phyloP scores from a whole-genome alignment of 2,113 vertebrate genomes.

The Osmerus eperlanus region DNA sequence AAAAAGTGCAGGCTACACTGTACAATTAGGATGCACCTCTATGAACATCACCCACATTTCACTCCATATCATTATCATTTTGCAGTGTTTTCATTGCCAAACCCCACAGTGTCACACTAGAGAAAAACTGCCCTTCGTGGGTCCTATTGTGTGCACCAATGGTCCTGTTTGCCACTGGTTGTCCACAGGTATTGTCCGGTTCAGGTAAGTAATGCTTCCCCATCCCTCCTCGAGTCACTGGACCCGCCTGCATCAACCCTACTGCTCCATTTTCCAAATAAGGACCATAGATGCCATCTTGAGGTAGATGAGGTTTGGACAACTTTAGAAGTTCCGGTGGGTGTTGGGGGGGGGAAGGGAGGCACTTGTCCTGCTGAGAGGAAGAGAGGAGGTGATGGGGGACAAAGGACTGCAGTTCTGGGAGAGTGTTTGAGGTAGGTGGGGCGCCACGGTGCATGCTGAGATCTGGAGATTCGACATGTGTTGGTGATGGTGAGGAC shows the following conservation, averaged over 20 bases:
- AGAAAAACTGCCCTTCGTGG: conserved; percentile 82
- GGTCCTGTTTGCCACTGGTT: conserved; percentile 59
- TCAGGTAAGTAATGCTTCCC: conserved; percentile 48
- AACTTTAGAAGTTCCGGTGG: conserved; percentile 61
- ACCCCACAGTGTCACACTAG: conserved; percentile 89
- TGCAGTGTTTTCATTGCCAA: conserved; percentile 92
- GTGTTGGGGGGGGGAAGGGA: conserved; percentile 1
- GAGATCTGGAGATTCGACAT: conserved; percentile 47
- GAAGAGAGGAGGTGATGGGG: conserved; percentile 64
- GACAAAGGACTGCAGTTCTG: conserved; percentile 70
- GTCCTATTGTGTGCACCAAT: conserved; percentile 59
- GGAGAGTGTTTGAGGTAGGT: conserved; percentile 53
- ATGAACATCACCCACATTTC: conserved; percentile 39
- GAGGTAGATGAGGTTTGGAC: conserved; percentile 59
- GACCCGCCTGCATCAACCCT: conserved; percentile 35
- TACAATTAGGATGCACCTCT: background rate
- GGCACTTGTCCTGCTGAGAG: conserved; percentile 62
- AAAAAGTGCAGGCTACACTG: too few species aligned
- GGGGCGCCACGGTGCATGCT: conserved; percentile 60
- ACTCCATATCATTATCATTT: conserved; percentile 85
- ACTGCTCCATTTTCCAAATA: conserved; percentile 54
- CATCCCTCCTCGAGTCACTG: background rate
- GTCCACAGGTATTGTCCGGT: conserved; percentile 68
- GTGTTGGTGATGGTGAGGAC: conserved; percentile 31
- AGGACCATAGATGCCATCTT: conserved; percentile 51